A percentile compares a stretch with the other conserved stretches of the same genome.
Evolutionary conservation across 2,888 invertebrate genomes (phyloP).

Genomic region (Drosophila macrospina): DNA sequence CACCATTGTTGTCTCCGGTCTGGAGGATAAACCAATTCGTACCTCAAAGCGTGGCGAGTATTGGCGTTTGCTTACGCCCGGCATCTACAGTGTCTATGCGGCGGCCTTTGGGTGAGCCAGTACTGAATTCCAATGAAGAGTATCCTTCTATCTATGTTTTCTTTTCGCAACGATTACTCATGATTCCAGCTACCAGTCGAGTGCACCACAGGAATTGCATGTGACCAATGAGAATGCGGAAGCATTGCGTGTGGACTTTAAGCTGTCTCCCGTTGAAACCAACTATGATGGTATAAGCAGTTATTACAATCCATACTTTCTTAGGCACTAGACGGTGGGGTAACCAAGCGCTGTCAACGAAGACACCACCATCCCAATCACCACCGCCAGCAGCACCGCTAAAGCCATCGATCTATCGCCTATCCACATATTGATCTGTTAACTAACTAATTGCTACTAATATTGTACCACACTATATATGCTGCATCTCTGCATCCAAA

Average conservation of each 20-base stretch:
- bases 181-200: constrained; percentile 86
- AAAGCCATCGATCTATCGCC: constrained; percentile 25
- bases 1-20: constrained; percentile 90
- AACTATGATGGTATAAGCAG: constrained; percentile 85
- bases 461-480: constrained; percentile 31
- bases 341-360: constrained; percentile 19
- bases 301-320: constrained; percentile 84
- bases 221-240: constrained; percentile 84
- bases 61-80: constrained; percentile 97
- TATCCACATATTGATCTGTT: not conserved
- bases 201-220: constrained; percentile 82
- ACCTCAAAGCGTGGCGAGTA: constrained; percentile 94
- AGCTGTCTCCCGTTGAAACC: constrained; percentile 82
- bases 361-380: constrained; percentile 2
- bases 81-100: constrained; percentile 91
- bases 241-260: constrained; percentile 84
- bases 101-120: constrained; percentile 89
- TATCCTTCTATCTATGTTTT: not conserved
- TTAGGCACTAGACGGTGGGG: constrained; percentile 74
- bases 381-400: constrained; percentile 27
- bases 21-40: constrained; percentile 91
- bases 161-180: not conserved
- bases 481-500: constrained; percentile 14
- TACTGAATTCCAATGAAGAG: not conserved
- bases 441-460: constrained; percentile 23